phyloP scores from a whole-genome alignment of 1,140 invertebrate species.

The Drosophila aff. region DNA sequence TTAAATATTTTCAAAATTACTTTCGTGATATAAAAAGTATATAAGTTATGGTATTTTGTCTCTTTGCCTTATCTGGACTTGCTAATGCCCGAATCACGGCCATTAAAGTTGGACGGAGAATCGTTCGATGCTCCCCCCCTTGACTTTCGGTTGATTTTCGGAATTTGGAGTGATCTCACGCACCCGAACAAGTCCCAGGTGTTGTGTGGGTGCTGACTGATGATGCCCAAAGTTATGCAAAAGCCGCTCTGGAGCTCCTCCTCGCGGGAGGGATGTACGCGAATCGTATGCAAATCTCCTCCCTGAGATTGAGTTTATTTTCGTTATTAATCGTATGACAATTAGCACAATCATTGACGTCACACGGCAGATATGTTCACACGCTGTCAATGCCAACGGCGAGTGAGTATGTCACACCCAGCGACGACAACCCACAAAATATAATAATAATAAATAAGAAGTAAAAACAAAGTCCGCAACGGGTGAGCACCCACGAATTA shows the following conservation, averaged over 20 bases:
- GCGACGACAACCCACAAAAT: conserved; percentile 1
- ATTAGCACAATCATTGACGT: conserved; percentile 45
- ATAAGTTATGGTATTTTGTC: conserved; percentile 13
- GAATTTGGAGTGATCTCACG: conserved; percentile 22
- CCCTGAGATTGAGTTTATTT: conserved; percentile 6
- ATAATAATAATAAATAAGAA: conserved; percentile 4
- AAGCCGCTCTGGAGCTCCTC: background rate
- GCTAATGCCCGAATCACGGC: conserved; percentile 39
- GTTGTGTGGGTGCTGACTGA: conserved; percentile 14
- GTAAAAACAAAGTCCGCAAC: conserved; percentile 19
- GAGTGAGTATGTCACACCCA: conserved; percentile 8
- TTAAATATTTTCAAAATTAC: conserved; percentile 25
- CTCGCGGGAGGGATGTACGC: background rate
- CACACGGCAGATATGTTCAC: conserved; percentile 36
- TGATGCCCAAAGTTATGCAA: conserved; percentile 3
- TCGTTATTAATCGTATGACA: conserved; percentile 17
- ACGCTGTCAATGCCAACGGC: conserved; percentile 30
- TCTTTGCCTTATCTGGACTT: conserved; percentile 31
- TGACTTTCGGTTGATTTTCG: conserved; percentile 1
- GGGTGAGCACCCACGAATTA: conserved; percentile 20
- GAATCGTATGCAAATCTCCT: conserved; percentile 12
- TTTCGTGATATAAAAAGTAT: conserved; percentile 18
- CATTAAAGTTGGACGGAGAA: background rate
- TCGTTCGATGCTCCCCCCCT: conserved; percentile 6
- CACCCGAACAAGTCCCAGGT: background rate